Conservation (phyloP, 64 coral and sea anemone species). For the Montipora efflorescens region DNA sequence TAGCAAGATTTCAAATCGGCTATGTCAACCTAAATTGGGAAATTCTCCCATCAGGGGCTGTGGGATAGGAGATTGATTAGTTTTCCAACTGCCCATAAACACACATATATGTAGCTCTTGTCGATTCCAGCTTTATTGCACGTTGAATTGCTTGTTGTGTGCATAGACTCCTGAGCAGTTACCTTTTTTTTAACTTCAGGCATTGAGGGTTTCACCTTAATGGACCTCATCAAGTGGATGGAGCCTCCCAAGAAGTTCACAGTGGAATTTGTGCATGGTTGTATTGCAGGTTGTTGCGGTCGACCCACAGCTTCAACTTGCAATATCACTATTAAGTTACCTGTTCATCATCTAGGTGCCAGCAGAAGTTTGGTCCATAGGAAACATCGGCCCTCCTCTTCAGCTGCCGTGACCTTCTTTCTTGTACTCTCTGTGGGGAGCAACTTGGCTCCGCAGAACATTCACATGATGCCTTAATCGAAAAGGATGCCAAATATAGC, state of each 20-base stretch:
- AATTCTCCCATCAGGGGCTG: neutral
- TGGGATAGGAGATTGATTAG: constrained; percentile 10
- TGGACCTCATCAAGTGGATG: constrained; percentile 50
- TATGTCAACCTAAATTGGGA: neutral
- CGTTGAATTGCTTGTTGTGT: constrained; percentile 10
- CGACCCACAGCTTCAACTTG: constrained; percentile 59
- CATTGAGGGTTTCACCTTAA: constrained; percentile 20
- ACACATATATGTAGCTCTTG: neutral
- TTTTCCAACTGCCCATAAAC: neutral
- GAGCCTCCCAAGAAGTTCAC: constrained; percentile 55
- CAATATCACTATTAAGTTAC: constrained; percentile 39
- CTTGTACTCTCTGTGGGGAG: constrained; percentile 12
- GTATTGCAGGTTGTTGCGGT: constrained; percentile 21
- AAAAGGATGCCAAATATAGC: constrained; percentile 70
- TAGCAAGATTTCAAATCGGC: constrained; percentile 14
- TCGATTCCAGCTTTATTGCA: constrained; percentile 20
- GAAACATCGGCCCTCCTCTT: constrained; percentile 14
- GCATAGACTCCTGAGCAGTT: constrained; percentile 23
- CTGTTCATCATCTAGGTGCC: constrained; percentile 63
- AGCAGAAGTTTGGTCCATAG: constrained; percentile 39
- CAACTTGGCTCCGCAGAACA: constrained; percentile 42
- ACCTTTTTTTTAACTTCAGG: constrained; percentile 8
- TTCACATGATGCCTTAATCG: constrained; percentile 61
- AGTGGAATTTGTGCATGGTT: constrained; percentile 66
- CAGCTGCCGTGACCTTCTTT: constrained; percentile 46